A percentile compares a stretch with the other conserved stretches of the same genome.
phyloP scores from a whole-genome alignment of 2,888 invertebrate genomes.

The Ormyrus labotus region DNA sequence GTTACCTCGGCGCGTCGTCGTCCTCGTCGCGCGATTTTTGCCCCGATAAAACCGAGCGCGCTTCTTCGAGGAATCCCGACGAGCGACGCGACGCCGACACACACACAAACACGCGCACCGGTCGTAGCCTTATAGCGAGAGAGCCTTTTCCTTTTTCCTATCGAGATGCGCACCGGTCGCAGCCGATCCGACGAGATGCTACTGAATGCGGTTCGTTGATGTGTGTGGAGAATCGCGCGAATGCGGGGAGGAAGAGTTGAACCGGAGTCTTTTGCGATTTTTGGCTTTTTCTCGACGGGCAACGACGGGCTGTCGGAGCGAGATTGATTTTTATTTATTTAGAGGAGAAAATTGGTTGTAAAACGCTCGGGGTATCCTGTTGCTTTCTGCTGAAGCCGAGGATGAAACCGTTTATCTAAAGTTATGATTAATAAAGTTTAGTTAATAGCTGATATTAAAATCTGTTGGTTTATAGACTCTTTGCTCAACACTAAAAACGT shows the following conservation, averaged over 20 bases:
- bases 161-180: not conserved
- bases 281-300: not conserved
- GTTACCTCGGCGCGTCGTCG: constrained; percentile 12
- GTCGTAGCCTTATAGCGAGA: too few species aligned
- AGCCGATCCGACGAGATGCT: not conserved
- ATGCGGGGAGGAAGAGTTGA: not conserved
- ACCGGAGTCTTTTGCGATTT: not conserved
- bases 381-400: too few species aligned
- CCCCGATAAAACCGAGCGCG: constrained; percentile 16
- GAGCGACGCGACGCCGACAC: not conserved
- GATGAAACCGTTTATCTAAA: too few species aligned
- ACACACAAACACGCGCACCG: too few species aligned
- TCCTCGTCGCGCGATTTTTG: constrained; percentile 30
- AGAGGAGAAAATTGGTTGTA: too few species aligned
- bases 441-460: too few species aligned
- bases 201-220: not conserved
- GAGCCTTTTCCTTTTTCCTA: too few species aligned
- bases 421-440: too few species aligned
- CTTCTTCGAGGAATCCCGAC: constrained; percentile 13
- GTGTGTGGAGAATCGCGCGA: not conserved
- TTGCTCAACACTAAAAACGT: too few species aligned
- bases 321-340: not conserved
- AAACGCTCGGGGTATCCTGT: too few species aligned
- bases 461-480: too few species aligned
- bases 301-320: too few species aligned